Percentiles rank a stretch among this genome's conserved stretches.
These are phyloP conservation scores for Stichodactyla mertensii DNA, from an alignment of 64 coral and sea anemone genomes.

Conservation along the genomic window DNA sequence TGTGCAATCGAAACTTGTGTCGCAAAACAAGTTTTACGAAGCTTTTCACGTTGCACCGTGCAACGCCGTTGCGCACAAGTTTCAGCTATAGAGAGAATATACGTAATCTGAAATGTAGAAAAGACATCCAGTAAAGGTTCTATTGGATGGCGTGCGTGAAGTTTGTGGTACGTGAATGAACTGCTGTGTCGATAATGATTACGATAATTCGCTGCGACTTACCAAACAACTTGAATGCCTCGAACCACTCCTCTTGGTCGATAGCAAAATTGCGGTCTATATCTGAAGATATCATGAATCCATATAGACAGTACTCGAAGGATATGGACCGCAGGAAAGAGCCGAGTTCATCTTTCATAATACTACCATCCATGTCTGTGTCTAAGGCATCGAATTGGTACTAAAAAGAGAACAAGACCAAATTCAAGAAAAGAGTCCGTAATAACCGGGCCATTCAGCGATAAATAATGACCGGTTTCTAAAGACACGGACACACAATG, in stretches of 20 bases:
- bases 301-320: constrained; percentile 48
- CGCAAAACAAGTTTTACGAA: no score
- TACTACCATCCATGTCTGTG: constrained; percentile 16
- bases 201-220: background rate
- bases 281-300: constrained; percentile 49
- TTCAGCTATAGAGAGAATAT: no score
- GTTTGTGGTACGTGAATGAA: background rate
- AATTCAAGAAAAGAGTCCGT: background rate
- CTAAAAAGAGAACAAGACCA: background rate
- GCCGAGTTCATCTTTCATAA: constrained; percentile 38
- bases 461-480: no score
- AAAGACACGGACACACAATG: no score
- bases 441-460: background rate
- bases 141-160: no score
- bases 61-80: no score
- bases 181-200: background rate
- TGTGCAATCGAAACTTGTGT: no score
- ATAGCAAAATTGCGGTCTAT: constrained; percentile 14
- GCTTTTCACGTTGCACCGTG: no score
- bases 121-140: no score
- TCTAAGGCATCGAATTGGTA: constrained; percentile 45
- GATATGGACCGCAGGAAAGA: constrained; percentile 4
- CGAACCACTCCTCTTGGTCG: constrained; percentile 31
- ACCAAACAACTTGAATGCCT: constrained; percentile 40
- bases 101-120: no score